phyloP scores from a whole-genome alignment of 2,888 invertebrate species.

The Diplolepis rosae region DNA sequence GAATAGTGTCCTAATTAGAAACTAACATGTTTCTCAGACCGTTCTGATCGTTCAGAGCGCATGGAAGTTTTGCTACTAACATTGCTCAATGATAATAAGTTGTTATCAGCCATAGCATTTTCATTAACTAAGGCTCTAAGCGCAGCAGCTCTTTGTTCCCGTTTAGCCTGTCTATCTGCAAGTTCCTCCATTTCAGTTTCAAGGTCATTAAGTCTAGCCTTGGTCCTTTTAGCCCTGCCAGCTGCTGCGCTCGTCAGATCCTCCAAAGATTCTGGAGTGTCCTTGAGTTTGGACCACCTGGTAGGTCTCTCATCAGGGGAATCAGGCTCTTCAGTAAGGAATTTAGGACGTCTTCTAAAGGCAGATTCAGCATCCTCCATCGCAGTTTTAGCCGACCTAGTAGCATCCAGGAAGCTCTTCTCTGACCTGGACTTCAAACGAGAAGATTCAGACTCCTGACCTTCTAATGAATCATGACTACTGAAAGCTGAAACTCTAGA shows the following conservation, averaged over 20 bases:
- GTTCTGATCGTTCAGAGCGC: conserved; percentile 54
- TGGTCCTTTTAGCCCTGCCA: conserved; percentile 79
- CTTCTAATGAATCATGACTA: conserved; percentile 81
- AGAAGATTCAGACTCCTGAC: conserved; percentile 74
- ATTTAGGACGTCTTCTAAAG: conserved; percentile 67
- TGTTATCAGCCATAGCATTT: conserved; percentile 73
- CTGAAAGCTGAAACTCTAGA: conserved; percentile 76
- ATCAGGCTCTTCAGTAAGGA: conserved; percentile 49
- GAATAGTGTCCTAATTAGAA: conserved; percentile 58
- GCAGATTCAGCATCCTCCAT: conserved; percentile 77
- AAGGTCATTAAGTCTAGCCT: conserved; percentile 82
- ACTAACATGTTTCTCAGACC: conserved; percentile 69
- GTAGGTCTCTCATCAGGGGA: conserved; percentile 75
- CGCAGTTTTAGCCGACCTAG: conserved; percentile 53
- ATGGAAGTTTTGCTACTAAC: conserved; percentile 62
- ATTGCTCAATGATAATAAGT: conserved; percentile 50
- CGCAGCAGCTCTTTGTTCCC: conserved; percentile 83
- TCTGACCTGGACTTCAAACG: conserved; percentile 43
- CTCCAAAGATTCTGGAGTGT: conserved; percentile 47
- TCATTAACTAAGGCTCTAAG: conserved; percentile 82
- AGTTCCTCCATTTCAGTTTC: conserved; percentile 86
- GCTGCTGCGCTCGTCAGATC: conserved; percentile 76
- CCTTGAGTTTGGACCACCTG: conserved; percentile 79
- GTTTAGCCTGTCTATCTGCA: conserved; percentile 80
- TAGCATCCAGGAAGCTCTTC: conserved; percentile 44